These are phyloP conservation scores for Ammodramus savannarum DNA, from an alignment of 2,113 vertebrate genomes.

Conservation along the genomic window DNA sequence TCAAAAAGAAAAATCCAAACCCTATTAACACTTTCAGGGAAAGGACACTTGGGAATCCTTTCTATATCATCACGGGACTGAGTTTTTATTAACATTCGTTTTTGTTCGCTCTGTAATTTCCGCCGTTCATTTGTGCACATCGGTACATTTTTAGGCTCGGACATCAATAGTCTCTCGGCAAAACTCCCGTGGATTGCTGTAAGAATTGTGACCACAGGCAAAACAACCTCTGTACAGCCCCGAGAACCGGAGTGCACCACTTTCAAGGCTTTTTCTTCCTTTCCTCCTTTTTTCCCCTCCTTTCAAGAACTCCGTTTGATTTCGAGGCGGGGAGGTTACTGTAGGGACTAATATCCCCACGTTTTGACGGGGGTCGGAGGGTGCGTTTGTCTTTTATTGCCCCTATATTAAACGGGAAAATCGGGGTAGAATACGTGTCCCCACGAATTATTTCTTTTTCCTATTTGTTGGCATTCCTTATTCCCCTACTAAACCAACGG, in stretches of 20 bases:
- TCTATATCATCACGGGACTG: background rate
- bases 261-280: background rate
- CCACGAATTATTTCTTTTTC: accelerated
- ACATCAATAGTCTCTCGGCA: background rate
- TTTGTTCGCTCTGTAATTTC: background rate
- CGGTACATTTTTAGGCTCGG: background rate
- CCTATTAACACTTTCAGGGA: background rate
- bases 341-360: background rate
- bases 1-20: background rate
- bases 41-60: background rate
- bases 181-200: background rate
- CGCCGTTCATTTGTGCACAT: background rate
- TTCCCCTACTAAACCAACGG: background rate
- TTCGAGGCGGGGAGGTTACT: background rate
- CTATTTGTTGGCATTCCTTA: background rate
- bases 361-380: background rate
- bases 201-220: background rate
- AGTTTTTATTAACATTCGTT: background rate
- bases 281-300: accelerated
- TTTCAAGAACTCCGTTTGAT: background rate
- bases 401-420: background rate
- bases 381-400: background rate
- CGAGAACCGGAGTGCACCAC: background rate
- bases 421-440: background rate
- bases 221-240: background rate